A percentile compares a stretch with the other conserved stretches of the same genome.
Evolutionary conservation across 2,797 vertebrate genomes (phyloP).

Genomic region (Pelochelys cantorii): DNA sequence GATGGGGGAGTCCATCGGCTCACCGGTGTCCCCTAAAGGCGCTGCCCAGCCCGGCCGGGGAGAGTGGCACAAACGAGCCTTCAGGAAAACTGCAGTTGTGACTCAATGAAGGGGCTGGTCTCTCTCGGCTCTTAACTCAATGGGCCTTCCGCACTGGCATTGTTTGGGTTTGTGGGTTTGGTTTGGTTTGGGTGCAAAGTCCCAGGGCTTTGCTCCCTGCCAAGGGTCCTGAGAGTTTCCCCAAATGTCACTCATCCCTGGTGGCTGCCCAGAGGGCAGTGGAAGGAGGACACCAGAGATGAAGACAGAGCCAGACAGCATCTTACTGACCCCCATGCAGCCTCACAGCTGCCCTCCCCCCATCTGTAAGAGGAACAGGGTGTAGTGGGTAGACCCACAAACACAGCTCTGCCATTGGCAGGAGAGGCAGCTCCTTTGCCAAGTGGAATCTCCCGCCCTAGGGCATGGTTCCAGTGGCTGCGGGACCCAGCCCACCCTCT

Average conservation of each 20-base stretch:
- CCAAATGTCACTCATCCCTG: too few species aligned
- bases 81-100: not conserved
- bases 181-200: not conserved
- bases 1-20: constrained; percentile 37
- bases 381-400: not conserved
- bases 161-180: too few species aligned
- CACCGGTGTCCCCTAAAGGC: constrained; percentile 70
- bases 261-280: not conserved
- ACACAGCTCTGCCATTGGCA: not conserved
- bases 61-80: constrained; percentile 25
- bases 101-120: constrained; percentile 35
- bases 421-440: not conserved
- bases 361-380: not conserved
- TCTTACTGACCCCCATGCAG: not conserved
- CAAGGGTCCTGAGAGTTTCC: not conserved
- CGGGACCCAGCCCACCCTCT: fast-evolving
- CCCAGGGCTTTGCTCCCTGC: constrained; percentile 11
- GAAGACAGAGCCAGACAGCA: not conserved
- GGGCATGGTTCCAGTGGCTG: fast-evolving
- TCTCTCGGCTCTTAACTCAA: not conserved
- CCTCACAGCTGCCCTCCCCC: not conserved
- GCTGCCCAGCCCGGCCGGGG: constrained; percentile 58
- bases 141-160: not conserved
- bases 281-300: not conserved
- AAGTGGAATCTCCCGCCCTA: not conserved